Percentiles rank a stretch among this genome's conserved stretches.
Conservation (phyloP, 2,888 invertebrate genomes). For the Microchrysa polita region DNA sequence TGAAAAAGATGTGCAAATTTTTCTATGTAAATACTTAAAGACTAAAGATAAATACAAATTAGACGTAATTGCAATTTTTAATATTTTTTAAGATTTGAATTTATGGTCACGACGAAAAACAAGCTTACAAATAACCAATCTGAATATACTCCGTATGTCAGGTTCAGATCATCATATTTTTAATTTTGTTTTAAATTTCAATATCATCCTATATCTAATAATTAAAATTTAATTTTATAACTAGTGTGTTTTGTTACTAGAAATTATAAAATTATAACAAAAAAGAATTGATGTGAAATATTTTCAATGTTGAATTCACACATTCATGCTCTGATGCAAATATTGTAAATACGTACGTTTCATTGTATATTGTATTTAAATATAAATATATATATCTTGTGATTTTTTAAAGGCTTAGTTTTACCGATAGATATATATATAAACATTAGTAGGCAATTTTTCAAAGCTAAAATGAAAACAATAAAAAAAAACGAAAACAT, state of each 20-base stretch:
- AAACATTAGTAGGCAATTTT: constrained; percentile 16
- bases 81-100: constrained; percentile 43
- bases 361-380: constrained; percentile 5
- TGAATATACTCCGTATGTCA: constrained; percentile 8
- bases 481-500: constrained; percentile 34
- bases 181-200: neutral
- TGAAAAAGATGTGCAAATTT: too few species aligned
- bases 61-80: constrained; percentile 35
- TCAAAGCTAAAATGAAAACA: neutral
- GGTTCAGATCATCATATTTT: constrained; percentile 30
- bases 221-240: too few species aligned
- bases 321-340: neutral
- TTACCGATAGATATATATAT: neutral
- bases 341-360: constrained; percentile 5
- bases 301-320: neutral
- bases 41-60: constrained; percentile 15
- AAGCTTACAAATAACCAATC: constrained; percentile 21
- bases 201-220: neutral
- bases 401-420: constrained; percentile 38
- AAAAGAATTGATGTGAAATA: too few species aligned
- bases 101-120: constrained; percentile 26
- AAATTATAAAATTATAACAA: too few species aligned
- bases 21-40: constrained; percentile 42
- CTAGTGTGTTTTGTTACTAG: constrained; percentile 10
- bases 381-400: constrained; percentile 26